Percentiles rank a stretch among this genome's conserved stretches.
These are phyloP conservation scores for Syndactyla subalaris DNA, from an alignment of 2,797 vertebrate species.

Conservation along the genomic window DNA sequence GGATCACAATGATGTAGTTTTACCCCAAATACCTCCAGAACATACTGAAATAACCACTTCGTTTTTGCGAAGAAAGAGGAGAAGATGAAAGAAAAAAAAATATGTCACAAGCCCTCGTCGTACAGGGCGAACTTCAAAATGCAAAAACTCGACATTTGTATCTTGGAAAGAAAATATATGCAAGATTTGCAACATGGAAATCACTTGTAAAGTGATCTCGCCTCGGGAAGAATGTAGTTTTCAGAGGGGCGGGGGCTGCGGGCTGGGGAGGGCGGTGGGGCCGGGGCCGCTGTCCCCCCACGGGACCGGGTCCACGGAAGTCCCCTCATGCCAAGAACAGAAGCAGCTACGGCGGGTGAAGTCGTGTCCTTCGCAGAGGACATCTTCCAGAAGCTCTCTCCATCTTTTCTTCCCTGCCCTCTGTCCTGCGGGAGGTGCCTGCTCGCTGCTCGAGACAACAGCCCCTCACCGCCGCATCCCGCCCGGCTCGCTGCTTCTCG, in stretches of 20 bases:
- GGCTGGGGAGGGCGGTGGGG: background rate
- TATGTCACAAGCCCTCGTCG: background rate
- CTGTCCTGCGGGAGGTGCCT: background rate
- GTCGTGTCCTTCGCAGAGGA: background rate
- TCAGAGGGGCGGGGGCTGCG: background rate
- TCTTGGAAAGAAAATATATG: background rate
- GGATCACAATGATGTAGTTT: background rate
- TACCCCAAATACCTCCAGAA: background rate
- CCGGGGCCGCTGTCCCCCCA: background rate
- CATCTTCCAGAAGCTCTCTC: background rate
- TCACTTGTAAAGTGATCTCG: background rate
- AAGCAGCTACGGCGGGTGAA: background rate
- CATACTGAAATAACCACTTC: background rate
- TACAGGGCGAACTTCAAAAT: background rate
- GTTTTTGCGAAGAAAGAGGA: background rate
- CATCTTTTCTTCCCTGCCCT: background rate
- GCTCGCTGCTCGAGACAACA: background rate
- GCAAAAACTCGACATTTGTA: background rate
- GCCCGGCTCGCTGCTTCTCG: background rate
- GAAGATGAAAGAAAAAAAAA: background rate
- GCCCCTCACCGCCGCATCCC: background rate
- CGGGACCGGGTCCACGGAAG: fast-evolving
- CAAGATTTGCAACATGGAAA: background rate
- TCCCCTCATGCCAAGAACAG: background rate
- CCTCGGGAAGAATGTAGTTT: background rate